These are phyloP conservation scores for Oreotrochilus melanogaster DNA, from an alignment of 2,113 vertebrate genomes.

Conservation along the genomic window DNA sequence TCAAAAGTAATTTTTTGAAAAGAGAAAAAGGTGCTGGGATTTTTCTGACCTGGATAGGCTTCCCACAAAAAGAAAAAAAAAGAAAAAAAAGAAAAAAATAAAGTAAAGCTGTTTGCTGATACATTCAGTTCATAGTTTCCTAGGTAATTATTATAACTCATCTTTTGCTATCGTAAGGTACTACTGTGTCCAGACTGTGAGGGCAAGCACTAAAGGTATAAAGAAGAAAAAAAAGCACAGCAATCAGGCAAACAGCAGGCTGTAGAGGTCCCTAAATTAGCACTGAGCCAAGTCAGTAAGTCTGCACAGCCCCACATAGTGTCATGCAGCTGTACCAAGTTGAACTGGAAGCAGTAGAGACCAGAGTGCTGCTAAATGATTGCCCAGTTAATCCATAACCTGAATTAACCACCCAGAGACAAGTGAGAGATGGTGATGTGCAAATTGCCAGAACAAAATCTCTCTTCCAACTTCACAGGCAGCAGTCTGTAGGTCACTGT, in stretches of 20 bases:
- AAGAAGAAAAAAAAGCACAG: background rate
- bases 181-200: background rate
- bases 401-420: background rate
- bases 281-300: background rate
- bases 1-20: background rate
- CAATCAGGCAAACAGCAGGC: background rate
- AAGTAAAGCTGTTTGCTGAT: background rate
- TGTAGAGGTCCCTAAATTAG: background rate
- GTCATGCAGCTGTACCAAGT: background rate
- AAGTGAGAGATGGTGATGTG: background rate
- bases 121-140: background rate
- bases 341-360: background rate
- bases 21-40: background rate
- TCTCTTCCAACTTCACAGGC: background rate
- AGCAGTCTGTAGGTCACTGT: background rate
- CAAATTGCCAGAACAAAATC: background rate
- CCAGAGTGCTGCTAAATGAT: background rate
- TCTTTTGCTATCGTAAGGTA: background rate
- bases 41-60: background rate
- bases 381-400: constrained; percentile 3
- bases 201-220: background rate
- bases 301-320: background rate
- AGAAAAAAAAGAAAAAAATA: background rate
- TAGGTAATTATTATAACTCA: background rate
- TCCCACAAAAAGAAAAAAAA: no score